These are phyloP conservation scores for Drosophila kambysellisi DNA, from an alignment of 2,888 invertebrate genomes.

Conservation along the genomic window DNA sequence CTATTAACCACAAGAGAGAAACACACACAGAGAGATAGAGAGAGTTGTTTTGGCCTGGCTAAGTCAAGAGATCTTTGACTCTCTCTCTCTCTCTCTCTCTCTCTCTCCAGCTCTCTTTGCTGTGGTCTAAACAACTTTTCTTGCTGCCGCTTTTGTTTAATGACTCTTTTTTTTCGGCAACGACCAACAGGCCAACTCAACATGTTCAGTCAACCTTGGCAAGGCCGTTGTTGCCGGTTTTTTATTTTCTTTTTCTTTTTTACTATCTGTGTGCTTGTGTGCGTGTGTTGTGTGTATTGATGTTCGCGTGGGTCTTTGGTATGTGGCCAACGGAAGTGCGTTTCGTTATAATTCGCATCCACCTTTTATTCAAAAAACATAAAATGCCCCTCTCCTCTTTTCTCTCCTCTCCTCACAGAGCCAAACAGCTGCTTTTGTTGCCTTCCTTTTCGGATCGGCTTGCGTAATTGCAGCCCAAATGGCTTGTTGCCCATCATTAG, in stretches of 20 bases:
- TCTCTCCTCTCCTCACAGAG: background rate
- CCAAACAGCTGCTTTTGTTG: constrained; percentile 51
- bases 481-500: constrained; percentile 73
- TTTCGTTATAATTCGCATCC: constrained; percentile 65
- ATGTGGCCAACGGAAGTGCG: constrained; percentile 74
- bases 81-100: constrained; percentile 5
- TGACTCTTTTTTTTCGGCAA: constrained; percentile 70
- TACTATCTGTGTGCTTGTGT: constrained; percentile 28
- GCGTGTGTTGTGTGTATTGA: constrained; percentile 32
- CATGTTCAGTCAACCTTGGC: constrained; percentile 84
- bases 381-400: background rate
- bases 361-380: constrained; percentile 18
- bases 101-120: constrained; percentile 41
- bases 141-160: constrained; percentile 64
- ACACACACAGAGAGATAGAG: constrained; percentile 23
- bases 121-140: constrained; percentile 59
- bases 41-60: constrained; percentile 29
- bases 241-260: constrained; percentile 51
- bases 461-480: constrained; percentile 64
- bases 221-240: constrained; percentile 84
- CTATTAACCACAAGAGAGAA: constrained; percentile 38
- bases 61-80: constrained; percentile 16
- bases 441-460: constrained; percentile 52
- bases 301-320: constrained; percentile 68
- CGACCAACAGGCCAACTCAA: constrained; percentile 55